These are phyloP conservation scores for Montipora capitata DNA, from an alignment of 92 coral and sea anemone species.

Conservation along the genomic window DNA sequence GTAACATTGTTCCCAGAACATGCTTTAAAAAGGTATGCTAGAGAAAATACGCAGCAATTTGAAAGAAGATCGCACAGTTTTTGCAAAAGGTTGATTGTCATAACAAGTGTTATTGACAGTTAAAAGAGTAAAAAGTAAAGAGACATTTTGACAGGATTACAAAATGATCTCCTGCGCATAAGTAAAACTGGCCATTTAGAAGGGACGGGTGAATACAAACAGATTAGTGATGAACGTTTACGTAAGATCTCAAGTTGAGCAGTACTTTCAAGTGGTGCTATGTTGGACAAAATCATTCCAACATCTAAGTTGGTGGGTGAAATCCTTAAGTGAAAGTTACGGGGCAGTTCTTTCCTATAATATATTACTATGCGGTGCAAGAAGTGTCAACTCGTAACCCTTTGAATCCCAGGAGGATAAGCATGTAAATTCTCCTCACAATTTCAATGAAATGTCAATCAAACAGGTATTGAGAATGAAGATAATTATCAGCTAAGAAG, in stretches of 20 bases:
- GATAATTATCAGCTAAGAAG: too few relatives aligned
- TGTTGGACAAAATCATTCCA: not conserved
- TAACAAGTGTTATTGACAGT: not conserved
- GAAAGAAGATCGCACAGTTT: not conserved
- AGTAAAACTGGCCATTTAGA: not conserved
- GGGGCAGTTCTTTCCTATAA: not conserved
- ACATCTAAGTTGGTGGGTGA: not conserved
- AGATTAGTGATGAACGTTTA: too few relatives aligned
- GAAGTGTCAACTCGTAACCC: not conserved
- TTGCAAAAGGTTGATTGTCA: not conserved
- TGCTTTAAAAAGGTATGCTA: not conserved
- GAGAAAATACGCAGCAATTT: not conserved
- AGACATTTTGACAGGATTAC: not conserved
- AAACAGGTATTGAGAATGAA: too few relatives aligned
- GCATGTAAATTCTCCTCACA: too few relatives aligned
- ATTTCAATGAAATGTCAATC: too few relatives aligned
- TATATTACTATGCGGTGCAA: not conserved
- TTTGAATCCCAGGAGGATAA: too few relatives aligned
- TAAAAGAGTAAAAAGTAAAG: not conserved
- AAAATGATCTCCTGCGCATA: not conserved
- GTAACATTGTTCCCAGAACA: not conserved
- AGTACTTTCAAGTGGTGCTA: not conserved
- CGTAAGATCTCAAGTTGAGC: not conserved
- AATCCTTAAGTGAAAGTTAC: not conserved
- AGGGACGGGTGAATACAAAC: not conserved